Base-by-base conservation (phyloP, 2,888 invertebrate species). In the Phytoseiulus persimilis region DNA sequence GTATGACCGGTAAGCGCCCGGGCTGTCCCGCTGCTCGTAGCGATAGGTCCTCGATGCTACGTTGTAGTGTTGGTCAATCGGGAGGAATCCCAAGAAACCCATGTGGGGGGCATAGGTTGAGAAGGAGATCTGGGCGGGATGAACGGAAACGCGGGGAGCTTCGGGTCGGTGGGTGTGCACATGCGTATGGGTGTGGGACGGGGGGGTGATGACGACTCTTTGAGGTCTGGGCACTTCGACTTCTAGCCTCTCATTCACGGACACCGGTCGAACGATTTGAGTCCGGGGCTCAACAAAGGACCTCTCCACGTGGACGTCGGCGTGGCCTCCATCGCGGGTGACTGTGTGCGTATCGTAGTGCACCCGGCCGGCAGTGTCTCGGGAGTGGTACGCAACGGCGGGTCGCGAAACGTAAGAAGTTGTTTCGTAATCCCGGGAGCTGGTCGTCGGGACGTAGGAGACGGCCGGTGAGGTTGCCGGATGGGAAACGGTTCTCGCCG, bases 341-440 rank as follows among this genome's bases (percentile, higher is more conserved):
- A 33, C 87, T 14, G 33, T 87, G 45, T 87, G 87, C 87, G 87
- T 87, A n/a, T 87, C 87, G 32, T 87, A 87, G 87, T 33, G 87
- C 2, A 87, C 33, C 11, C 87, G 87, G 5, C 87, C 33, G n/a
- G 31, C 31, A 33, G 6, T 45, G 32, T n/a, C 87, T 33, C 33
- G 87, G 11, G 33, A 31, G 14, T 33, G 32, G 45, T 87, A 87
- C 32, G 33, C 23, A 9, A 87, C 33, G 23, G 87, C 33, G 32
- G 87, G 87, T 32, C 87, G 18, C 31, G 87, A 32, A 23, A 32
- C 28, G 33, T 87, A 33, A 11, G 39, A n/a, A 32, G 87, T 87
- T 32, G n/a, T 87, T 0, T 87, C 87, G 87, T 87, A 87, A 31
- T 3, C 33, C 45, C 32, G 5, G 18, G 65, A 65, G 23, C 23